These are phyloP conservation scores for Microcaecilia unicolor DNA, from an alignment of 2,797 vertebrate species.

Conservation along the genomic window DNA sequence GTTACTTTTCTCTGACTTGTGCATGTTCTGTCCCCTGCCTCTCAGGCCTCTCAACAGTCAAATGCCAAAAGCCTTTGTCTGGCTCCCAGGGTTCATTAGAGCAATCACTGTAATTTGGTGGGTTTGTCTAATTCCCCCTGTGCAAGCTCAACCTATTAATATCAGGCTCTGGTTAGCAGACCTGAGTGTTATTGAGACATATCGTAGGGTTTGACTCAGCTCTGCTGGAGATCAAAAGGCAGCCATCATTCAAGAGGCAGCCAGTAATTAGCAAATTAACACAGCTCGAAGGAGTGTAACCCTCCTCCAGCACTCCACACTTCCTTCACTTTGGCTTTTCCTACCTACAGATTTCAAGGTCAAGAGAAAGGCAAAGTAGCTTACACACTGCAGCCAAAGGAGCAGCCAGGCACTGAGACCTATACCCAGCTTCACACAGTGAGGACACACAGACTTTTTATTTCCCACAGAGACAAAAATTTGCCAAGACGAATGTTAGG, in stretches of 20 bases:
- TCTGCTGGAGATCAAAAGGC: slow-evolving; percentile 21
- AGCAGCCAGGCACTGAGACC: no score
- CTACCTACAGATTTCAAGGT: slow-evolving; percentile 9
- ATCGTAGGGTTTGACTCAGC: slow-evolving; percentile 12
- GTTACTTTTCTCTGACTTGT: no score
- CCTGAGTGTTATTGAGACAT: slow-evolving; percentile 13
- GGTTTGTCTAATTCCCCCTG: slow-evolving; percentile 16
- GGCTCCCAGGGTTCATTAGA: slow-evolving; percentile 15
- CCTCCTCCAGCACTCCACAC: slow-evolving; percentile 3
- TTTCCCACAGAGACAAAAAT: no score
- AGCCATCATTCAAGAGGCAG: slow-evolving; percentile 23
- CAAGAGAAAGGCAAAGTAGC: neutral
- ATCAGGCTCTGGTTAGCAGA: slow-evolving; percentile 16
- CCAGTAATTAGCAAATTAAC: slow-evolving; percentile 36
- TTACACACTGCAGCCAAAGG: no score
- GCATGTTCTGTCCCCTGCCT: slow-evolving; percentile 2
- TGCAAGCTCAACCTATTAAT: slow-evolving; percentile 29
- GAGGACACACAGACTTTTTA: no score
- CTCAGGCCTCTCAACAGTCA: slow-evolving; percentile 9
- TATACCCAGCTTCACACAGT: no score
- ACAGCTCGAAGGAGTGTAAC: slow-evolving; percentile 10
- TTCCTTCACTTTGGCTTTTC: slow-evolving; percentile 1
- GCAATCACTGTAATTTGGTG: slow-evolving; percentile 38
- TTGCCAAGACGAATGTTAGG: no score
- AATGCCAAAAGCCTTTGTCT: slow-evolving; percentile 8